A percentile compares a stretch with the other conserved stretches of the same genome.
Conservation (phyloP, 2,113 vertebrate genomes). For the Hiodon alosoides region DNA sequence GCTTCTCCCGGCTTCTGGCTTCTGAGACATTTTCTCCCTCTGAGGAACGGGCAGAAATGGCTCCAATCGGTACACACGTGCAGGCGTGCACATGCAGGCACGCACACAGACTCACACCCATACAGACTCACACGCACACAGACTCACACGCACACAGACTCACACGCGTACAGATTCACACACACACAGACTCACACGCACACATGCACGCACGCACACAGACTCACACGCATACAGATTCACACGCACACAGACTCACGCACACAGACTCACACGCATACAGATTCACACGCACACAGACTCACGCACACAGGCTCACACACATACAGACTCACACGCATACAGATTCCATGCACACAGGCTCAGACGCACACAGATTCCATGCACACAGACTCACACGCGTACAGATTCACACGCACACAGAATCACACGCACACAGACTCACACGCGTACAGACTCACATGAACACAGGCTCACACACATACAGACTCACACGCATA, state of each 20-base stretch:
- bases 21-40: slow-evolving; percentile 32
- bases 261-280: not conserved
- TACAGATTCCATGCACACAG: no score
- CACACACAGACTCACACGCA: slow-evolving; percentile 4
- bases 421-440: not conserved
- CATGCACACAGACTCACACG: no score
- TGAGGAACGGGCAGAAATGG: not conserved
- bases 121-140: not conserved
- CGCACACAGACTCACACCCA: slow-evolving; percentile 28
- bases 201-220: slow-evolving; percentile 26
- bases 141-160: not conserved
- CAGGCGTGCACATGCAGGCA: slow-evolving; percentile 18
- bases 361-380: no score
- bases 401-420: slow-evolving; percentile 10
- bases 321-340: not conserved
- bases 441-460: not conserved
- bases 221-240: slow-evolving; percentile 12
- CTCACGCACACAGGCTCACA: slow-evolving; percentile 13
- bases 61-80: not conserved
- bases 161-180: slow-evolving; percentile 5
- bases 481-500: no score
- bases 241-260: not conserved
- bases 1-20: slow-evolving; percentile 16
- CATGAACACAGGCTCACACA: not conserved
- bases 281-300: not conserved